Evolutionary conservation across 2,888 invertebrate genomes (phyloP).

Genomic region (Amiota mariae): DNA sequence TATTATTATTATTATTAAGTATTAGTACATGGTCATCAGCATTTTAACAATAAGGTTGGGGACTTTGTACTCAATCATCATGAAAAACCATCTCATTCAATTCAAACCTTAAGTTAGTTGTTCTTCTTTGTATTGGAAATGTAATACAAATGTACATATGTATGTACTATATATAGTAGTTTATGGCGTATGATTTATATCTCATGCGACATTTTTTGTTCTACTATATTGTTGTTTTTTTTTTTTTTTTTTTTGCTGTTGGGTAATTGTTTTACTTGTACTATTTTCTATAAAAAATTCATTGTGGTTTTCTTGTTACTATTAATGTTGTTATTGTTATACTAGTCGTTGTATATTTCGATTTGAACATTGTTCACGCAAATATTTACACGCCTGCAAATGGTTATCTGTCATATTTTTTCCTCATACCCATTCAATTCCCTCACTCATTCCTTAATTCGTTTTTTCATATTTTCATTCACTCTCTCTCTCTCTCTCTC

Average conservation of each 20-base stretch:
- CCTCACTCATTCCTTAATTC: not conserved
- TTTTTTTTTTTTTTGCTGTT: conserved; percentile 10
- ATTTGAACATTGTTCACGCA: conserved; percentile 13
- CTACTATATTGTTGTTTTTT: not conserved
- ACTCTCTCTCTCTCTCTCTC: no score
- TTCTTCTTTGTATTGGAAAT: not conserved
- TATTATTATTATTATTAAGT: no score
- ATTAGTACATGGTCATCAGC: not conserved
- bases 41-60: no score
- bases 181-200: conserved; percentile 29
- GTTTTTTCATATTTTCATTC: not conserved
- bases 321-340: not conserved
- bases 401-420: conserved; percentile 14
- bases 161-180: not conserved
- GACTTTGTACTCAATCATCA: no score
- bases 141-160: no score
- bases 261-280: not conserved
- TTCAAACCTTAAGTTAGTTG: no score
- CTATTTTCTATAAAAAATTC: conserved; percentile 1
- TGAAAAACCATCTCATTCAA: no score
- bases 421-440: conserved; percentile 1
- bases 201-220: conserved; percentile 27
- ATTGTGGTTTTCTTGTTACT: not conserved
- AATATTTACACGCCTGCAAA: conserved; percentile 34
- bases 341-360: conserved; percentile 8